Evolutionary conservation across 2,797 vertebrate species (phyloP).

Genomic region (Acanthurus leucopareius): DNA sequence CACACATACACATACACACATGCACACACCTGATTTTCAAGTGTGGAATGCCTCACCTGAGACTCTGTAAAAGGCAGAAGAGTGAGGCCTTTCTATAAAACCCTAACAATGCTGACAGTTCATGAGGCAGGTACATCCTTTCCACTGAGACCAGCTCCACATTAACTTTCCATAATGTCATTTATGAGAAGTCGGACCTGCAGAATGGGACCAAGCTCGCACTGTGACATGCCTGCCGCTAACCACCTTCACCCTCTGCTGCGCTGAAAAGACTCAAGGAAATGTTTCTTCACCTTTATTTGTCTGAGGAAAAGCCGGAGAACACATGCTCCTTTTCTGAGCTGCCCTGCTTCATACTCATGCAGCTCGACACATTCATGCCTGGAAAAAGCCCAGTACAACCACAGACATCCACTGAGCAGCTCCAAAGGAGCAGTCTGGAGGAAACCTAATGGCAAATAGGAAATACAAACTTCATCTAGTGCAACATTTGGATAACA

Average conservation of each 20-base stretch:
- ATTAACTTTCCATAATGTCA: slow-evolving; percentile 51
- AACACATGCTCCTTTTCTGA: slow-evolving; percentile 27
- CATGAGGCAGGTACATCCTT: slow-evolving; percentile 47
- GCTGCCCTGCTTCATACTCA: slow-evolving; percentile 43
- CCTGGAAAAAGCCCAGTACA: slow-evolving; percentile 29
- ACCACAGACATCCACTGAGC: slow-evolving; percentile 18
- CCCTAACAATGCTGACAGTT: slow-evolving; percentile 51
- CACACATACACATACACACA: slow-evolving; percentile 44
- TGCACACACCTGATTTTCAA: slow-evolving; percentile 36
- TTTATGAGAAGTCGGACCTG: slow-evolving; percentile 25
- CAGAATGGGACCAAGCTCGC: neutral
- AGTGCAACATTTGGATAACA: neutral
- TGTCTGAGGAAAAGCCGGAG: slow-evolving; percentile 18
- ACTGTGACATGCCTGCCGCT: neutral
- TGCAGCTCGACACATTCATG: slow-evolving; percentile 27
- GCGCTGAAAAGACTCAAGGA: slow-evolving; percentile 35
- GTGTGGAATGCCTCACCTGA: slow-evolving; percentile 34
- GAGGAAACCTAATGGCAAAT: neutral
- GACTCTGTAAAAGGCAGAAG: slow-evolving; percentile 44
- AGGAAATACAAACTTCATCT: neutral
- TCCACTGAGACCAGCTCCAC: slow-evolving; percentile 18
- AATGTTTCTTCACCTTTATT: slow-evolving; percentile 49
- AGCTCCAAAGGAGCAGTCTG: neutral
- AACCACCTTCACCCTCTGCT: slow-evolving; percentile 21
- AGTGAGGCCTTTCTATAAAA: slow-evolving; percentile 37